Evolutionary conservation across 2,113 vertebrate genomes (phyloP).

Genomic region (Erinaceus europaeus): DNA sequence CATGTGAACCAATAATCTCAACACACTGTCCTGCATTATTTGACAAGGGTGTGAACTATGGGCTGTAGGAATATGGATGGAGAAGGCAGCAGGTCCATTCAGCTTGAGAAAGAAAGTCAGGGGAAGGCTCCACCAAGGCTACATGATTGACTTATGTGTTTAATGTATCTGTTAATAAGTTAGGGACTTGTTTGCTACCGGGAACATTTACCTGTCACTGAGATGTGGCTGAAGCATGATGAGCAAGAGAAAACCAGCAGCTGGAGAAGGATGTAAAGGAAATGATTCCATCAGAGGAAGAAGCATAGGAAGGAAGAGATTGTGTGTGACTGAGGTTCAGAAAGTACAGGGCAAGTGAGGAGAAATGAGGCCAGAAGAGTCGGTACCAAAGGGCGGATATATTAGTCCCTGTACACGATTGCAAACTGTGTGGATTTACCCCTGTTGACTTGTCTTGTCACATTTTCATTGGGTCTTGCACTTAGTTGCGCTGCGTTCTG

Average conservation of each 20-base stretch:
- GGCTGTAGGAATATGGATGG: neutral
- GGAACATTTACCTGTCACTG: neutral
- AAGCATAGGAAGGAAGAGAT: too few species aligned
- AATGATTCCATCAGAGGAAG: neutral
- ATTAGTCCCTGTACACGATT: neutral
- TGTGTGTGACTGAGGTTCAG: neutral
- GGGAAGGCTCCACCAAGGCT: neutral
- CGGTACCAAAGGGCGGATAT: neutral
- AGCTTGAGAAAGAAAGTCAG: neutral
- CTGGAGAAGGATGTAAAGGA: neutral
- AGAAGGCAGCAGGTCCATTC: neutral
- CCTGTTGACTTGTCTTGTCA: neutral
- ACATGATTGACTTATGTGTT: neutral
- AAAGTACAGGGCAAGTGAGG: neutral
- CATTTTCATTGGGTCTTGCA: neutral
- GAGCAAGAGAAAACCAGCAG: neutral
- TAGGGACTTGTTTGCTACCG: neutral
- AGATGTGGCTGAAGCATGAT: neutral
- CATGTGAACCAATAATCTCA: neutral
- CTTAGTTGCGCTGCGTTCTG: neutral
- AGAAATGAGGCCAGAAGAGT: neutral
- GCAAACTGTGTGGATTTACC: neutral
- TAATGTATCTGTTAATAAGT: neutral
- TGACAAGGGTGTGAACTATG: neutral
- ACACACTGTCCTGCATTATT: neutral